Evolutionary conservation across 2,113 vertebrate genomes (phyloP), one percentile per base, ranked within the genome.

Genomic region (Callorhinus ursinus): DNA sequence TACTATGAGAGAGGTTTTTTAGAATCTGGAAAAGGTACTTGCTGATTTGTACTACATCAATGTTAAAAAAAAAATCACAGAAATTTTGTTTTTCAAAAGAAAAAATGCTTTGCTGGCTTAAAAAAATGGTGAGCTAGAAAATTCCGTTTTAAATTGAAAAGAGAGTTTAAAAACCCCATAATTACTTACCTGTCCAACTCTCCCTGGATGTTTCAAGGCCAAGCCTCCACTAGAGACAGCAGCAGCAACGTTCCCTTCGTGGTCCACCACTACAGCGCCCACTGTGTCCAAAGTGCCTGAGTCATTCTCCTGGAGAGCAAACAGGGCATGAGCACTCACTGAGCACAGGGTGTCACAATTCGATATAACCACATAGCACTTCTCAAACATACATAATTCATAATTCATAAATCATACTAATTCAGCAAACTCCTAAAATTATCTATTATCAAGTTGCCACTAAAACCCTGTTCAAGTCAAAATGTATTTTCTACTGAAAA

Each of bases 181-280:
- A 61, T 39, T 16, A 59, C 96, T 98, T 97, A 99, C 99, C 99
- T 99, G 99, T 90, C 99, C 99, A 84, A 99, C 99, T 98, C 99
- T 99, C 97, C 99, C 99, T 19, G 99, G 99, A 98, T 99, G 99
- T 98, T 99, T 99, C 99, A 99, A 99, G 53, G 99, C 99, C 97
- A 99, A 98, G 77, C 99, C 99, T 97, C 99, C 99, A 97, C 99
- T 99, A 98, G 99, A 99, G 97, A 99, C 99, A 21, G 99, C 99
- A 97, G 99, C 99, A 96, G 99, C 99, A 14, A 99, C 99, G 39
- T 99, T 99, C 93, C 99, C 99, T 97, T 99, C 99, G 61, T 99
- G 99, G 98, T 99, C 99, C 90, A 99, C 99, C 93, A 99, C 99
- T 79, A 99, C 99, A 74, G 99, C 99, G 65, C 99, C 99, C 90